Evolutionary conservation across 2,113 vertebrate genomes (phyloP), one percentile per base, ranked within the genome.

Genomic region (Machaerirhynchus nigripectus): DNA sequence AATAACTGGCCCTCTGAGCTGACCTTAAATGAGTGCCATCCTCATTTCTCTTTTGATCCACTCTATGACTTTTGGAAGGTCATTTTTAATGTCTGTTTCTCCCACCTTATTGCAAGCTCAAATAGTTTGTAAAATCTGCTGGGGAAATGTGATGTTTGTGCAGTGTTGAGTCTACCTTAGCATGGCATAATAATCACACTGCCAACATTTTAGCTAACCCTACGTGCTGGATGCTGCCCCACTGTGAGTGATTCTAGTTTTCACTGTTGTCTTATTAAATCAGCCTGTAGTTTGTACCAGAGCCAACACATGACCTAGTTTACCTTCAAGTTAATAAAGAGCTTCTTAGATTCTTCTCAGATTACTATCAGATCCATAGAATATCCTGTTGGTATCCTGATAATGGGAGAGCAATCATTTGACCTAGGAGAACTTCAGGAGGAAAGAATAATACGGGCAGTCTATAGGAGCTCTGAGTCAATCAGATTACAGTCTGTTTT

Each of bases 241-340:
- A 59, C 90, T 88, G 71, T 37, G 93, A 75, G 53, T 84, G 94
- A 97, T 94, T 95, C 89, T 71, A 30, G 89, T 96, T 91, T 93
- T 59, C 76, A 31, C 87, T 92, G 59, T 74, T 89, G 64, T 52
- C 69, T n/a, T 89, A 89, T 95, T 97, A 92, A 95, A 84, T 56
- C 69, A 78, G 60, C 49, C 80, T 65, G 74, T 42, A 64, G 60
- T 87, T 84, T 87, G 52, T 71, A 71, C 39, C 60, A 49, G 57
- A 81, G 85, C 67, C 77, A 90, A 57, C 83, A 65, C 53, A 64
- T 15, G 47, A 80, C 59, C 85, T 59, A 75, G 37, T 87, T 95
- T 81, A 93, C 69, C 35, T 87, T 95, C 60, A 40, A 57, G 69
- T 61, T 52, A 61, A 67, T 53, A 22, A 82, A 84, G 87, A 60